phyloP scores from a whole-genome alignment of 2,888 invertebrate genomes.

The Drosophila trichaetosa region DNA sequence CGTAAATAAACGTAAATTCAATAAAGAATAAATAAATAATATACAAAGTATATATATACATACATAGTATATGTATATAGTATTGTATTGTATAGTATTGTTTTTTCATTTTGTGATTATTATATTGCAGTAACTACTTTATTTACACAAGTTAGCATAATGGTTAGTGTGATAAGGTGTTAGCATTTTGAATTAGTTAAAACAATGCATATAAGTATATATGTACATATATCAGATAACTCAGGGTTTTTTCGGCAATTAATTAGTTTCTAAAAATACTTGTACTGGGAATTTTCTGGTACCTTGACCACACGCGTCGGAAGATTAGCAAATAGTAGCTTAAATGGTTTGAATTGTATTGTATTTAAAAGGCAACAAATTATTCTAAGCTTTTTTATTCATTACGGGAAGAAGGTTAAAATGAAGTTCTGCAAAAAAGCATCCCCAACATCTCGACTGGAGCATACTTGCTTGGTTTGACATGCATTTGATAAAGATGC shows the following conservation, averaged over 20 bases:
- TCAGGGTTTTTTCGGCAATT: background rate
- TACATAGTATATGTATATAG: background rate
- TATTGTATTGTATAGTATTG: background rate
- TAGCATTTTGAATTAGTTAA: background rate
- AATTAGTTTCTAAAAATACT: background rate
- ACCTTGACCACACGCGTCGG: background rate
- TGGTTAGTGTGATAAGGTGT: background rate
- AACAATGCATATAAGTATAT: background rate
- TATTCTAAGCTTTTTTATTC: background rate
- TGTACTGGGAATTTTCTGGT: background rate
- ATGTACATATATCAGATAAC: background rate
- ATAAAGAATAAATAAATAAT: conserved; percentile 12
- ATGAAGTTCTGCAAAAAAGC: background rate
- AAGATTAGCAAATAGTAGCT: too few relatives aligned
- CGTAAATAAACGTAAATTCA: conserved; percentile 30
- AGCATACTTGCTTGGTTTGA: background rate
- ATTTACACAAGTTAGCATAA: background rate
- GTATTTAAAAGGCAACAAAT: background rate
- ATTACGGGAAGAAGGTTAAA: background rate
- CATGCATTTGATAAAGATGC: background rate
- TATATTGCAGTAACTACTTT: background rate
- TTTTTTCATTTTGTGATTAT: background rate
- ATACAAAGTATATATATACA: background rate
- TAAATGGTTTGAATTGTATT: background rate
- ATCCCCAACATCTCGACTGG: background rate